Evolutionary conservation across 1,140 invertebrate species (phyloP).

Genomic region (Ruditapes philippinarum): DNA sequence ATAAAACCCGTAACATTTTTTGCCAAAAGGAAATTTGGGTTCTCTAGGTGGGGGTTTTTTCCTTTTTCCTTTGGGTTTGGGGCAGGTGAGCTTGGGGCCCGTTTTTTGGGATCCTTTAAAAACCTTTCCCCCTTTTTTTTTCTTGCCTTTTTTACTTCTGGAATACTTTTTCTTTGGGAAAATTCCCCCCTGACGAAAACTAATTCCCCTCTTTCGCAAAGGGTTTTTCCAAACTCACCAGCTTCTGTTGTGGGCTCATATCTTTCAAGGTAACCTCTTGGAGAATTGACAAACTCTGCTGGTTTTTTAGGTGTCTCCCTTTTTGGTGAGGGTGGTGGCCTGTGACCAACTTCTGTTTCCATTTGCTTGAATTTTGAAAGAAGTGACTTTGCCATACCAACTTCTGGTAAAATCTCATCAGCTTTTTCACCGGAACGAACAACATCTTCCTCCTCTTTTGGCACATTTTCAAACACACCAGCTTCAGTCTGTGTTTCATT

Average conservation of each 20-base stretch:
- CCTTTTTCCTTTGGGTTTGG: conserved; percentile 66
- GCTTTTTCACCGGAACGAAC: conserved; percentile 71
- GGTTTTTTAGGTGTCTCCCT: conserved; percentile 79
- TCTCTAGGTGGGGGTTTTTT: conserved; percentile 76
- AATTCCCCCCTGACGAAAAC: conserved; percentile 72
- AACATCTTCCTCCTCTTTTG: conserved; percentile 73
- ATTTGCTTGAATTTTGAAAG: conserved; percentile 79
- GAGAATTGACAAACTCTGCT: conserved; percentile 79
- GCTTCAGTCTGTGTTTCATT: conserved; percentile 74
- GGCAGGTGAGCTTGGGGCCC: conserved; percentile 61
- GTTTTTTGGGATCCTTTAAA: conserved; percentile 70
- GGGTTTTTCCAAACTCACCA: conserved; percentile 80
- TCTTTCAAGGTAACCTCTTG: conserved; percentile 69
- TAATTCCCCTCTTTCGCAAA: conserved; percentile 64
- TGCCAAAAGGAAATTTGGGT: too few relatives aligned
- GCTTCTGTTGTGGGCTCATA: conserved; percentile 76
- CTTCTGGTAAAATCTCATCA: conserved; percentile 79
- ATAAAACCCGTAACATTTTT: conserved; percentile 69
- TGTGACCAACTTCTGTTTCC: conserved; percentile 70
- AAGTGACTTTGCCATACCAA: conserved; percentile 79
- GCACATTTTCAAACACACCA: conserved; percentile 80
- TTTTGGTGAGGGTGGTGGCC: conserved; percentile 70
- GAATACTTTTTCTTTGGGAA: conserved; percentile 69
- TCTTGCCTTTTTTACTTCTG: conserved; percentile 73
- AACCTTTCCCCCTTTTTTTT: conserved; percentile 76